Percentiles rank a stretch among this genome's conserved stretches.
Conservation (phyloP, 1,140 invertebrate genomes). For the Brachionus calyciflorus region DNA sequence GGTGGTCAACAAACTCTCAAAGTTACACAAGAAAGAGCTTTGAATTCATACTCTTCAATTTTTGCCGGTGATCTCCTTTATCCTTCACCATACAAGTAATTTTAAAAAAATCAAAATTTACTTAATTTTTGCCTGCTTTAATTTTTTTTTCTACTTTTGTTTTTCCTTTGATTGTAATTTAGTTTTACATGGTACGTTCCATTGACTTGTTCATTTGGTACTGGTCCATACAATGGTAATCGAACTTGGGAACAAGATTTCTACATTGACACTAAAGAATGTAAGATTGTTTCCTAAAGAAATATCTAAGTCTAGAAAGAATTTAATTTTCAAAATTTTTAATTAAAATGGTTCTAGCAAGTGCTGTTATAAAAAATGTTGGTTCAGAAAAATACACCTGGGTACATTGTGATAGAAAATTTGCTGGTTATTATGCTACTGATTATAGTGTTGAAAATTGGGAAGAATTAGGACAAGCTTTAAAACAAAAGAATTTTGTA, state of each 20-base stretch:
- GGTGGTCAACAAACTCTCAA: not conserved
- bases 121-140: no score
- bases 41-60: not conserved
- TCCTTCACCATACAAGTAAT: slow-evolving; percentile 39
- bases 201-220: slow-evolving; percentile 31
- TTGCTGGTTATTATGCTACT: slow-evolving; percentile 22
- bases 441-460: slow-evolving; percentile 38
- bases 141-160: no score
- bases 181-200: slow-evolving; percentile 39
- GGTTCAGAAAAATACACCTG: not conserved
- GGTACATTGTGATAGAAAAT: slow-evolving; percentile 35
- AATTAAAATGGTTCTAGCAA: not conserved
- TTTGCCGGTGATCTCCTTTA: slow-evolving; percentile 25
- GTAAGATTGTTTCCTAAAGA: not conserved
- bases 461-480: slow-evolving; percentile 10
- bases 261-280: slow-evolving; percentile 32
- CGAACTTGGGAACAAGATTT: not conserved
- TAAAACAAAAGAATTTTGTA: slow-evolving; percentile 20
- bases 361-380: not conserved
- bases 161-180: not conserved
- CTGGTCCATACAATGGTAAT: not conserved
- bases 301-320: not conserved
- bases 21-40: not conserved
- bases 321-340: no score
- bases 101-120: no score